Base-by-base conservation (phyloP, 2,797 vertebrate species). In the Helicolenus hilgendorfi region DNA sequence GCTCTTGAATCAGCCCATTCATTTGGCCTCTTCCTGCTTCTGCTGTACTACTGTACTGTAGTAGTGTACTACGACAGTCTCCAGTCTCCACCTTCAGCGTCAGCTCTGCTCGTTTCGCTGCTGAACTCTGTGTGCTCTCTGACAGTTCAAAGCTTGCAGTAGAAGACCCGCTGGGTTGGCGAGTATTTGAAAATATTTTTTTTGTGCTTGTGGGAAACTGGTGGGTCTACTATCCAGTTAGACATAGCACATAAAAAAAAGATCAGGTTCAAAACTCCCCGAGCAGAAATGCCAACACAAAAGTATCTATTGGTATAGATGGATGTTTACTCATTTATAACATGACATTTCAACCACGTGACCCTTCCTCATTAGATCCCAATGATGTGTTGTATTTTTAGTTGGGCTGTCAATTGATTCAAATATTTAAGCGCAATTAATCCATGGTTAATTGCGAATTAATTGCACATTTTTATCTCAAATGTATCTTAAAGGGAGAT, bases 1-100 rank as follows among this genome's bases (percentile, higher is more conserved):
- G 82, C 84, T 90, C 76, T 87, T 87, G 83, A 91, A 83, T 89
- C 82, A 85, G 76, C 77, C 82, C 81, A 88, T 92, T 92, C 93
- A 94, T 84, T 81, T 81, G 74, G 76, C 79, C 63, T 78, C 82
- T 35, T 72, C 55, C 75, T 75, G 55, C 77, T 15, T 26, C 76
- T 77, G 82, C 77, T 68, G 35, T 45, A 45, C 41, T 45, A 45
- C 14, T 45, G 41, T 45, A 45, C 84, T 78, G 59, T 62, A 22
- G 58, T 74, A 60, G 20, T 41, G 58, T 77, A 56, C 53, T 71
- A 79, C 83, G 72, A 67, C 49, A 63, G 63, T n/a, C 59, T 64
- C 45, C 49, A 63, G 63, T n/a, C 59, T 64, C 45, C 81, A 58
- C 77, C 76, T 45, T 79, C 70, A 62, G 31, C 2, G 11, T 36